Conservation (phyloP, 2,888 invertebrate genomes). For the Scotopteryx bipunctaria region DNA sequence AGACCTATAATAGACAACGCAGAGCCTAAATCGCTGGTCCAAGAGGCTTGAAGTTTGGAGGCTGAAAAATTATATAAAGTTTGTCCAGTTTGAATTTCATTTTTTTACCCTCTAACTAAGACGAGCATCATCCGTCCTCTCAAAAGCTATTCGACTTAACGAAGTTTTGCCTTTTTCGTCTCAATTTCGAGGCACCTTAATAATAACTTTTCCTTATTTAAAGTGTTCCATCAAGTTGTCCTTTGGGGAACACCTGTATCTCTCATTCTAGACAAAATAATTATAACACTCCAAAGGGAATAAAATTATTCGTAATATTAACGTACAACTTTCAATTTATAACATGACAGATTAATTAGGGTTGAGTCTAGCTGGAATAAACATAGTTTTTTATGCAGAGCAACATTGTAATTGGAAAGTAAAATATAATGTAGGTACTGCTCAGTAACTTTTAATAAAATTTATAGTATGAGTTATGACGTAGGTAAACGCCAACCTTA, state of each 20-base stretch:
- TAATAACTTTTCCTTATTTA: slow-evolving; percentile 38
- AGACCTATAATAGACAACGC: too few relatives aligned
- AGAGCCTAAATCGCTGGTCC: too few relatives aligned
- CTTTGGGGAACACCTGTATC: slow-evolving; percentile 35
- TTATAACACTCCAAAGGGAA: slow-evolving; percentile 14
- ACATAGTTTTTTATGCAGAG: too few relatives aligned
- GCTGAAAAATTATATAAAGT: neutral
- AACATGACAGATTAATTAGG: too few relatives aligned
- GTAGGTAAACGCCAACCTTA: neutral
- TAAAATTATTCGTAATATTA: neutral
- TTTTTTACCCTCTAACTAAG: slow-evolving; percentile 15
- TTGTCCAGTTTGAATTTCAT: neutral
- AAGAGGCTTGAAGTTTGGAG: too few relatives aligned
- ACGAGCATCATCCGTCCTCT: slow-evolving; percentile 25
- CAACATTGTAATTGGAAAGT: too few relatives aligned
- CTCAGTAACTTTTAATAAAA: too few relatives aligned
- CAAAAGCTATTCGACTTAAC: slow-evolving; percentile 32
- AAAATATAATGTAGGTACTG: too few relatives aligned
- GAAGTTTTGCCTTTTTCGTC: slow-evolving; percentile 33
- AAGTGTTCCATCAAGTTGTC: slow-evolving; percentile 38
- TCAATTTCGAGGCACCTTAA: slow-evolving; percentile 32
- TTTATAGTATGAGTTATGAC: too few relatives aligned
- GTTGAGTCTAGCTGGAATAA: too few relatives aligned
- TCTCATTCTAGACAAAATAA: slow-evolving; percentile 26
- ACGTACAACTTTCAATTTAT: neutral